phyloP scores from a whole-genome alignment of 1,140 invertebrate genomes.

The Macrobrachium nipponense region DNA sequence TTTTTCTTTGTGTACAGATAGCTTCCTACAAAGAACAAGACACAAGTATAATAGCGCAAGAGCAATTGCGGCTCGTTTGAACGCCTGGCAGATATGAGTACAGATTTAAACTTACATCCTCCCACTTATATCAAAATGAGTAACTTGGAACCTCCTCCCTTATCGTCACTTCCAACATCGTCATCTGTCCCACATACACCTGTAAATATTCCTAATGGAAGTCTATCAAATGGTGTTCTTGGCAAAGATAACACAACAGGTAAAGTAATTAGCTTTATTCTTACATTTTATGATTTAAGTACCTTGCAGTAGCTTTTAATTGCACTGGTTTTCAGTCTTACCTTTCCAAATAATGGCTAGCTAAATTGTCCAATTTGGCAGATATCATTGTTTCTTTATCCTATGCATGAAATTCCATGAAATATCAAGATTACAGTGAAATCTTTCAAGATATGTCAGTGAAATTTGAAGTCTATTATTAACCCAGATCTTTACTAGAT shows the following conservation, averaged over 20 bases:
- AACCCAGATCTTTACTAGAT: too few relatives aligned
- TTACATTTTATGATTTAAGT: background rate
- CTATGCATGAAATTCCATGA: too few relatives aligned
- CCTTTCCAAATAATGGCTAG: too few relatives aligned
- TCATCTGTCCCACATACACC: background rate
- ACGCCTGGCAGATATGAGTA: slow-evolving; percentile 68
- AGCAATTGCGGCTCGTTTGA: slow-evolving; percentile 68
- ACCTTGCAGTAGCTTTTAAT: too few relatives aligned
- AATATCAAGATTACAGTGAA: too few relatives aligned
- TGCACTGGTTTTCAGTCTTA: too few relatives aligned
- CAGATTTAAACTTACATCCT: slow-evolving; percentile 68
- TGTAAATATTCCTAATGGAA: background rate
- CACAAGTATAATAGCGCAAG: slow-evolving; percentile 69
- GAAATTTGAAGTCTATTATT: too few relatives aligned
- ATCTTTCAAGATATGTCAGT: too few relatives aligned
- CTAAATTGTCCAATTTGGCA: too few relatives aligned
- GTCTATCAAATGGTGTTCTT: slow-evolving; percentile 29
- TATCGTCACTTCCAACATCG: background rate
- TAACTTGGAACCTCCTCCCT: slow-evolving; percentile 66
- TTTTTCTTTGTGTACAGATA: slow-evolving; percentile 66
- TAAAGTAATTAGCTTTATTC: slow-evolving; percentile 12
- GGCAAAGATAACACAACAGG: slow-evolving; percentile 3
- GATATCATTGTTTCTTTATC: too few relatives aligned
- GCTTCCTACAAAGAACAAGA: slow-evolving; percentile 68
- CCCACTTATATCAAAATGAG: slow-evolving; percentile 67